phyloP scores from a whole-genome alignment of 2,797 vertebrate genomes.

The Catamblyrhynchus diadema region DNA sequence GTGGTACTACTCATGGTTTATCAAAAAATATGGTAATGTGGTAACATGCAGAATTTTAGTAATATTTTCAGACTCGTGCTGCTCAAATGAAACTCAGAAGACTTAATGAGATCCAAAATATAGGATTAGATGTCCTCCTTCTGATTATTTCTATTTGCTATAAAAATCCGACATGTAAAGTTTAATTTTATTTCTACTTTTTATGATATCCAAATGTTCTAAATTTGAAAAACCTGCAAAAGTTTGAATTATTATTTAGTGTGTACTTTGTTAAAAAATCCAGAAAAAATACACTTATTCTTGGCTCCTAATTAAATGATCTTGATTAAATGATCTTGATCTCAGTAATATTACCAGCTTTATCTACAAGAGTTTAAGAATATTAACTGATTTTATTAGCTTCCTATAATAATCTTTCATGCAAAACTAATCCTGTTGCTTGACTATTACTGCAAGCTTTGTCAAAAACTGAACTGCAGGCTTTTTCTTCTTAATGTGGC shows the following conservation, averaged over 20 bases:
- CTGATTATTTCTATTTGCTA: not conserved
- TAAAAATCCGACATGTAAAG: not conserved
- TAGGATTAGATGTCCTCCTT: not conserved
- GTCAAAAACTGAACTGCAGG: not conserved
- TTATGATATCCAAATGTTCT: not conserved
- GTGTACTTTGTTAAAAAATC: not conserved
- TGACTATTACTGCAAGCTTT: not conserved
- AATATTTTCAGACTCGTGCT: not conserved
- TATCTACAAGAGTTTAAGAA: not conserved
- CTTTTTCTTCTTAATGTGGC: not conserved
- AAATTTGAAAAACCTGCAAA: not conserved
- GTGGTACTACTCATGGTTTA: not conserved
- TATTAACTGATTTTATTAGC: conserved; percentile 19
- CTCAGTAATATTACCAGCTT: not conserved
- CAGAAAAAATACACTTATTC: not conserved
- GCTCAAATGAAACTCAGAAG: not conserved
- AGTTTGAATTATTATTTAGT: not conserved
- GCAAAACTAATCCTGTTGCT: conserved; percentile 24
- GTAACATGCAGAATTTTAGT: not conserved
- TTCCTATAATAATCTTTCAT: not conserved
- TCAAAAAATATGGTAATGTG: not conserved
- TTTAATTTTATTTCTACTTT: not conserved
- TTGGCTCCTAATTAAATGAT: not conserved
- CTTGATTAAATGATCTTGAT: not conserved
- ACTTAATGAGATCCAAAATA: not conserved